These are phyloP conservation scores for Sympetrum striolatum DNA, from an alignment of 2,888 invertebrate genomes.

Conservation along the genomic window DNA sequence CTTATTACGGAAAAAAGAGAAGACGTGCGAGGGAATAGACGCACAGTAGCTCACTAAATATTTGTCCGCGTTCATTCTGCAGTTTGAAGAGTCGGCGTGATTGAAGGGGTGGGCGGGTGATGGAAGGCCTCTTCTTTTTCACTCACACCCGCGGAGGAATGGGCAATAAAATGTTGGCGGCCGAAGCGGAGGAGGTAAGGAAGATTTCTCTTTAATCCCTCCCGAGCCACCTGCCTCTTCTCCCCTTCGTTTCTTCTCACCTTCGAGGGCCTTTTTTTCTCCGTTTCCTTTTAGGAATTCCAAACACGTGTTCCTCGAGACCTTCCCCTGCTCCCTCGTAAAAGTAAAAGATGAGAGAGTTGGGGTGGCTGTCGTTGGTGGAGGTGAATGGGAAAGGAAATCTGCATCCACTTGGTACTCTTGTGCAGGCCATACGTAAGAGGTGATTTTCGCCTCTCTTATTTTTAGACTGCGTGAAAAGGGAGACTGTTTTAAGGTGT, in stretches of 20 bases:
- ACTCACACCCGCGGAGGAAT: neutral
- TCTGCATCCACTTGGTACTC: neutral
- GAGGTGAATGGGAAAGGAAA: neutral
- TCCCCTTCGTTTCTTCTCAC: neutral
- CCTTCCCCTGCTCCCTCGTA: neutral
- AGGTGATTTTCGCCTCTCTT: too few species aligned
- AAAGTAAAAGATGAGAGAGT: neutral
- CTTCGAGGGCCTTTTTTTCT: neutral
- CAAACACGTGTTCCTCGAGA: conserved; percentile 5
- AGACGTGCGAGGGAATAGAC: neutral
- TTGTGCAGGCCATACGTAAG: too few species aligned
- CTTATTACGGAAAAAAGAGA: neutral
- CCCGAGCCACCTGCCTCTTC: neutral
- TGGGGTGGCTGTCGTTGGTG: neutral
- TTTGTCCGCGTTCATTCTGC: conserved; percentile 21
- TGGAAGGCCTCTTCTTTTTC: neutral
- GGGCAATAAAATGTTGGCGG: too few species aligned
- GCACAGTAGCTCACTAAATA: conserved; percentile 21
- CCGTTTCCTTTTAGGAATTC: neutral
- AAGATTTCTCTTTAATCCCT: neutral
- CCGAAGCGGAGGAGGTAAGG: neutral
- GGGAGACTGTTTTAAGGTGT: too few species aligned
- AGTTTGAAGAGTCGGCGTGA: neutral
- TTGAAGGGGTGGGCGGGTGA: neutral
- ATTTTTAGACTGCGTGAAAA: too few species aligned